Evolutionary conservation across 2,888 invertebrate species (phyloP), one percentile per base, ranked within the genome.

Genomic region (Cerceris ruficornis): DNA sequence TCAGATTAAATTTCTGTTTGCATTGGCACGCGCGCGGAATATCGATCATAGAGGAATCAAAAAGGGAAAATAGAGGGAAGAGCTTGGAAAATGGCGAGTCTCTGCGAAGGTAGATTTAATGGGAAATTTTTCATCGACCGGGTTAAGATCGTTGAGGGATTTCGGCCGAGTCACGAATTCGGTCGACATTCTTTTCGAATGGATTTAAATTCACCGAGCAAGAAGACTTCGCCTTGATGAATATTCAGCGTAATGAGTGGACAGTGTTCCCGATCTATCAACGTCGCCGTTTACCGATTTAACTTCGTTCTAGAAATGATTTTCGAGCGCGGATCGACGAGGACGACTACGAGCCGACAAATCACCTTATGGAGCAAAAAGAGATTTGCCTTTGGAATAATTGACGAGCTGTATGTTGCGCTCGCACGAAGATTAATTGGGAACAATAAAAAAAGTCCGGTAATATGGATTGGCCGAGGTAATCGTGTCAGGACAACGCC

Each of bases 171-270:
- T 64, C 52, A 52, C 72, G 69, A 64, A 65, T 64, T 55, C 58
- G 8, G 46, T 14, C 57, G 14, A 7, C 50, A 14, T 6, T 14
- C 15, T 28, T 4, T 52, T 54, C 9, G 67, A 28, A 46, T 17
- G 39, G 49, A 85, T 86, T 84, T 73, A 80, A 83, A 85, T 87
- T 78, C 80, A 74, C 59, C 55, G 59, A 69, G 72, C 75, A 81
- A 75, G 80, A 75, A 75, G 80, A 74, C 78, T 72, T 82, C 79
- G 81, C 75, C 85, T 82, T 77, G 73, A 82, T 87, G 84, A 86
- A 87, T 85, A 87, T 87, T 87, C 87, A 86, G 58, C 65, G 76
- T 75, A 75, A 81, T 70, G 79, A 73, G 69, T 80, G 66, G 79
- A 66, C 71, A 59, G 42, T 65, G 71, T 72, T 80, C 70, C 67